A percentile compares a stretch with the other conserved stretches of the same genome.
These are phyloP conservation scores for Hyperopisus bebe DNA, from an alignment of 2,113 vertebrate species.

Conservation along the genomic window DNA sequence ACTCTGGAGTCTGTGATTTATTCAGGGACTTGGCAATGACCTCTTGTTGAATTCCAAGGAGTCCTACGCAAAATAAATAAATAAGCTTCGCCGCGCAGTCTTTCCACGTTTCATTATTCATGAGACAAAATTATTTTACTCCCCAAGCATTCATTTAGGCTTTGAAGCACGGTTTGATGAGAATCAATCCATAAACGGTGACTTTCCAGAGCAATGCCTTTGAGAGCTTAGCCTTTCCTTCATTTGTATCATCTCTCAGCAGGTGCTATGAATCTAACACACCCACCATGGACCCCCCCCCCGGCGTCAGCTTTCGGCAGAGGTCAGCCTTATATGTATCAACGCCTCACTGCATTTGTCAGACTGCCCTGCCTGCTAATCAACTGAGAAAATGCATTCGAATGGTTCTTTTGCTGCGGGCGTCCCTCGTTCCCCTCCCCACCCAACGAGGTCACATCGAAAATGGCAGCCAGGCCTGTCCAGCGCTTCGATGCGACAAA, in stretches of 20 bases:
- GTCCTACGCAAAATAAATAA: constrained; percentile 12
- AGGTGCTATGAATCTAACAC: not conserved
- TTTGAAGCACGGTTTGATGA: constrained; percentile 35
- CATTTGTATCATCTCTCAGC: constrained; percentile 14
- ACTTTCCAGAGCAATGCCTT: constrained; percentile 17
- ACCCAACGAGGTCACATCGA: not conserved
- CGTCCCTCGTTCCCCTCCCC: not conserved
- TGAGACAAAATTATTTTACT: constrained; percentile 39
- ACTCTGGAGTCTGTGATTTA: constrained; percentile 25
- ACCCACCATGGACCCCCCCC: not conserved
- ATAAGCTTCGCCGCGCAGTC: constrained; percentile 17
- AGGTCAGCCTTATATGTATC: constrained; percentile 7
- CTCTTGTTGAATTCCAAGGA: constrained; percentile 17
- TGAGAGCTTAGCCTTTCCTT: constrained; percentile 14
- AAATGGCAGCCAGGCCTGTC: constrained; percentile 10
- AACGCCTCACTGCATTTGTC: constrained; percentile 15
- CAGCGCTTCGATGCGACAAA: constrained; percentile 16
- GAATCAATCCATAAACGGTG: constrained; percentile 23
- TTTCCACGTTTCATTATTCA: constrained; percentile 41
- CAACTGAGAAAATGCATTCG: constrained; percentile 16
- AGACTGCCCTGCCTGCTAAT: constrained; percentile 17
- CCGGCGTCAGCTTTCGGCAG: constrained; percentile 5
- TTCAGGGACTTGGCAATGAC: constrained; percentile 25
- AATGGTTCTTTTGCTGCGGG: constrained; percentile 1
- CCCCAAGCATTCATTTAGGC: constrained; percentile 36